Conservation (phyloP, 2,113 vertebrate species). For the Toxostoma redivivum region DNA sequence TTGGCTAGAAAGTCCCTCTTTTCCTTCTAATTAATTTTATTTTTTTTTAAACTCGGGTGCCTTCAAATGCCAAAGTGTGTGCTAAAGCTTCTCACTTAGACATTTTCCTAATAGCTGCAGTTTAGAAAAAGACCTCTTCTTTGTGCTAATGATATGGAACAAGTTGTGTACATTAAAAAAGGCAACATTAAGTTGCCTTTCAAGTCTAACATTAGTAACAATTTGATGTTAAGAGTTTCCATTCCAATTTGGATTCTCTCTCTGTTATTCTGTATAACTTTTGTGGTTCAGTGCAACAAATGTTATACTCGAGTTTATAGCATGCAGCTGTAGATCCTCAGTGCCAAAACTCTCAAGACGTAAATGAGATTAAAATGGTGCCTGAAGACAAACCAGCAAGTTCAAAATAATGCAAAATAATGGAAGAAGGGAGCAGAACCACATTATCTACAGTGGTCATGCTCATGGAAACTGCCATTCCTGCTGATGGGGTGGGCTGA, state of each 20-base stretch:
- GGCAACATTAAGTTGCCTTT: neutral
- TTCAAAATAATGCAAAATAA: neutral
- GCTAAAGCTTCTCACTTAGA: neutral
- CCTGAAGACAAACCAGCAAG: neutral
- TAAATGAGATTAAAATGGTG: neutral
- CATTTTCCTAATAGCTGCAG: neutral
- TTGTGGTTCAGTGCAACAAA: neutral
- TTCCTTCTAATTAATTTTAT: neutral
- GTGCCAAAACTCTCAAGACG: neutral
- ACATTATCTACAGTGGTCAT: rapidly evolving
- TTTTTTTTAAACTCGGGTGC: neutral
- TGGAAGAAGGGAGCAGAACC: neutral
- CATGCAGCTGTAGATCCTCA: neutral
- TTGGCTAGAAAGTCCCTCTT: neutral
- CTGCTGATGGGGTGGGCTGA: neutral
- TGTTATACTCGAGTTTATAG: neutral
- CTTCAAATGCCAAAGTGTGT: neutral
- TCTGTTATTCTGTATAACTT: neutral
- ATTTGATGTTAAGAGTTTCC: neutral
- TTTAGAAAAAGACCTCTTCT: neutral
- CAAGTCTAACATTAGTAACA: neutral
- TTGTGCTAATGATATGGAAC: neutral
- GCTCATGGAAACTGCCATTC: neutral
- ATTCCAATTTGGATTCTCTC: neutral
- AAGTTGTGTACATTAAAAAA: neutral